Conservation (phyloP, 2,797 vertebrate species). For the Anisognathus igniventris region DNA sequence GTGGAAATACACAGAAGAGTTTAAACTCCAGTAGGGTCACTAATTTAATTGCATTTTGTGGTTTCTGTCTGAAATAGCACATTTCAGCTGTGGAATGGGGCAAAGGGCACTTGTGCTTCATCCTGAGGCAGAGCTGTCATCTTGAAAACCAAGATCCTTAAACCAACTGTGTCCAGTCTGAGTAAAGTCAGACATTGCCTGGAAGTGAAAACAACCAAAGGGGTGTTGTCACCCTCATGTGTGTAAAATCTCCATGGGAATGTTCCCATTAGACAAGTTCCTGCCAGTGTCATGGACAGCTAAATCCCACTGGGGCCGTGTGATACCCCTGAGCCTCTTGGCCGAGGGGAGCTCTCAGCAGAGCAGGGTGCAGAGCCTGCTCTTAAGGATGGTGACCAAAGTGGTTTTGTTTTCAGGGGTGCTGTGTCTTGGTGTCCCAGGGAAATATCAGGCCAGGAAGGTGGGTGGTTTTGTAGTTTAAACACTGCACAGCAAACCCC, state of each 20-base stretch:
- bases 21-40: background rate
- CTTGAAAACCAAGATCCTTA: background rate
- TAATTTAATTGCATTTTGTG: background rate
- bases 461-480: background rate
- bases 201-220: background rate
- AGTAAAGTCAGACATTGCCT: background rate
- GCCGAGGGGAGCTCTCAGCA: background rate
- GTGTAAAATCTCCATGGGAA: background rate
- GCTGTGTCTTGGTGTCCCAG: accelerated
- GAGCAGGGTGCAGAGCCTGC: background rate
- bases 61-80: background rate
- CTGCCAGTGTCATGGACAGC: background rate
- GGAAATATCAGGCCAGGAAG: accelerated
- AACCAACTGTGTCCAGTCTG: accelerated
- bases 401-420: background rate
- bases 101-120: background rate
- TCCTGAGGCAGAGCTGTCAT: background rate
- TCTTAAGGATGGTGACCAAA: background rate
- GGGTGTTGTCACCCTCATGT: background rate
- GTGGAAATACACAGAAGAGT: background rate
- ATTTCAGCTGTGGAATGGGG: background rate
- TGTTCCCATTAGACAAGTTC: background rate
- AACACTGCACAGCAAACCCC: background rate
- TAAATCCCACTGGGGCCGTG: background rate
- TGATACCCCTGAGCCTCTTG: background rate